Percentiles rank a stretch among this genome's conserved stretches.
Evolutionary conservation across 2,797 vertebrate species (phyloP).

Genomic region (Miichthys miiuy): DNA sequence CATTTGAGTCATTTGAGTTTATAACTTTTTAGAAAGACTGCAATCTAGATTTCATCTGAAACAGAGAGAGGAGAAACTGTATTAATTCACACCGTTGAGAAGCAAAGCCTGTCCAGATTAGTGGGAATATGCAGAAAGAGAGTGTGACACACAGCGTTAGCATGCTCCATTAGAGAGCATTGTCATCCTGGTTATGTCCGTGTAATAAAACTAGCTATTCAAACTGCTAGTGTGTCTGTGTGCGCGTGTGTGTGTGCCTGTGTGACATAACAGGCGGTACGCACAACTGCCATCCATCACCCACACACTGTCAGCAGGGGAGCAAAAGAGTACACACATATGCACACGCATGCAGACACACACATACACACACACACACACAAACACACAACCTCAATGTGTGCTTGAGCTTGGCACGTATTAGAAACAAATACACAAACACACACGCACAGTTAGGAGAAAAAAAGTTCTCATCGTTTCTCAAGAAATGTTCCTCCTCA

Average conservation of each 20-base stretch:
- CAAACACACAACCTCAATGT: slow-evolving; percentile 41
- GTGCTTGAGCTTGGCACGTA: slow-evolving; percentile 43
- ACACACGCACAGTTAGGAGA: slow-evolving; percentile 30
- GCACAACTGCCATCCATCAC: slow-evolving; percentile 81
- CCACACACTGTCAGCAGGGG: slow-evolving; percentile 83
- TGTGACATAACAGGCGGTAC: slow-evolving; percentile 79
- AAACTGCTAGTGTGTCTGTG: slow-evolving; percentile 39
- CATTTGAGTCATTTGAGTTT: not conserved
- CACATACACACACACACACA: slow-evolving; percentile 32
- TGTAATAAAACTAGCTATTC: slow-evolving; percentile 62
- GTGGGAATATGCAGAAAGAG: slow-evolving; percentile 44
- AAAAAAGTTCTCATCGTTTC: slow-evolving; percentile 55
- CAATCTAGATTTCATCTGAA: not conserved
- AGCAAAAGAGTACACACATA: slow-evolving; percentile 66
- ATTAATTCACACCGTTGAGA: slow-evolving; percentile 3
- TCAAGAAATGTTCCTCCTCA: slow-evolving; percentile 56
- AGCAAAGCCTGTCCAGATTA: slow-evolving; percentile 52
- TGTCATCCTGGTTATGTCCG: slow-evolving; percentile 60
- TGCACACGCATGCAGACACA: slow-evolving; percentile 40
- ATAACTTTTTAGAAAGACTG: not conserved
- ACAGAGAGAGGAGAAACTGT: not conserved
- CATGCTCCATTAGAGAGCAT: slow-evolving; percentile 70
- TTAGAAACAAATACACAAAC: slow-evolving; percentile 63
- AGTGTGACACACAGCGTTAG: slow-evolving; percentile 70
- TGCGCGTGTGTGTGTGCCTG: slow-evolving; percentile 49